Conservation (phyloP, 2,888 invertebrate genomes). For the Apoda limacodes region DNA sequence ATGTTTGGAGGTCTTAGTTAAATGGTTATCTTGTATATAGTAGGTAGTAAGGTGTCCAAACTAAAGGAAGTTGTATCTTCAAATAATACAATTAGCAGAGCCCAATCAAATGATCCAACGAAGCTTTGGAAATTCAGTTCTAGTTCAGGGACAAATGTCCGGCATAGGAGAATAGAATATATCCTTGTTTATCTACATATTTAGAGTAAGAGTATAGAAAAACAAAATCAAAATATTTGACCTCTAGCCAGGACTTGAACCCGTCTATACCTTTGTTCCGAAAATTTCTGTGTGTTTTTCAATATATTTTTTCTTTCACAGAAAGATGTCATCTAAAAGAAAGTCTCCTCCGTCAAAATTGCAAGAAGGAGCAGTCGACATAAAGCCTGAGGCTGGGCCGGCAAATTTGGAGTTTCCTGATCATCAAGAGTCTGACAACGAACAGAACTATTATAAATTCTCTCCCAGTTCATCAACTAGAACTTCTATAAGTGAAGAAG, state of each 20-base stretch:
- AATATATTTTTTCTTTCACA: constrained; percentile 61
- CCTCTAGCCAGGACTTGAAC: too few relatives aligned
- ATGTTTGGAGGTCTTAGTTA: constrained; percentile 14
- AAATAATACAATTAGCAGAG: constrained; percentile 58
- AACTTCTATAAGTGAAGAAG: constrained; percentile 70
- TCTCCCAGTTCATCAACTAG: constrained; percentile 59
- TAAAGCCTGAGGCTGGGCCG: constrained; percentile 63
- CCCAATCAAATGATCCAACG: constrained; percentile 63
- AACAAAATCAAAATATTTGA: too few relatives aligned
- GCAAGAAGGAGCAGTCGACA: constrained; percentile 76
- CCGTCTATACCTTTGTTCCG: too few relatives aligned
- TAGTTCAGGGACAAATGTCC: constrained; percentile 54
- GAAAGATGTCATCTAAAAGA: constrained; percentile 97
- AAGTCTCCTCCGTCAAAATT: constrained; percentile 96
- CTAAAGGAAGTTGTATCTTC: constrained; percentile 49
- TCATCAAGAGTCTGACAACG: constrained; percentile 52
- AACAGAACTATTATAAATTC: constrained; percentile 56
- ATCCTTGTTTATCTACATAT: too few relatives aligned
- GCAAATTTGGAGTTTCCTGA: constrained; percentile 58
- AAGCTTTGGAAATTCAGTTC: constrained; percentile 48
- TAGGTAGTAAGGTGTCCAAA: too few relatives aligned
- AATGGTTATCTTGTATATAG: constrained; percentile 19
- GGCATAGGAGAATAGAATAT: too few relatives aligned
- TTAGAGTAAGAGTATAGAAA: too few relatives aligned
- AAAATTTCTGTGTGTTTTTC: too few relatives aligned